phyloP scores from a whole-genome alignment of 2,888 invertebrate species.

The Diploptera punctata region DNA sequence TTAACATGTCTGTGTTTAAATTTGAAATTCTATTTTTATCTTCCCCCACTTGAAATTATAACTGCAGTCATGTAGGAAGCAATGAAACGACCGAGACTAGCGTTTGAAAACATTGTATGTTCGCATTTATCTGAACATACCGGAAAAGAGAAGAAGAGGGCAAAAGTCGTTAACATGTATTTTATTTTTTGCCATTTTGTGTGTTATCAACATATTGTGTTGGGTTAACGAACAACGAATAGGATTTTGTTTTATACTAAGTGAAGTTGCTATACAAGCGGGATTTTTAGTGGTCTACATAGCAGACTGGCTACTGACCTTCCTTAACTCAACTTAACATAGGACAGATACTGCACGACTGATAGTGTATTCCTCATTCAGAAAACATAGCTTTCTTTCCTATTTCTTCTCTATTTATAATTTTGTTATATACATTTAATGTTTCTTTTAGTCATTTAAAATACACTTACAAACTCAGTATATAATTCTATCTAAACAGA shows the following conservation, averaged over 20 bases:
- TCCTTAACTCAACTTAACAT: slow-evolving; percentile 13
- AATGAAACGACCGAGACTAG: too few species aligned
- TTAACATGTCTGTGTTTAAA: too few species aligned
- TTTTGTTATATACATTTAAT: too few species aligned
- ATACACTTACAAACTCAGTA: too few species aligned
- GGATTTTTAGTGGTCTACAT: slow-evolving; percentile 25
- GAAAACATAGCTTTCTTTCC: background rate
- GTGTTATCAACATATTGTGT: background rate
- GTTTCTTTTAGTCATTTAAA: too few species aligned
- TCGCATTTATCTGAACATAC: background rate
- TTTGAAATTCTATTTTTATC: too few species aligned
- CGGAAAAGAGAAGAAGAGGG: background rate
- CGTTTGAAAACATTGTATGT: background rate
- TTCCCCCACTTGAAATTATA: too few species aligned
- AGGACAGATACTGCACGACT: slow-evolving; percentile 17
- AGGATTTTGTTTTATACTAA: background rate
- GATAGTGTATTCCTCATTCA: background rate
- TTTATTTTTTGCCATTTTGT: background rate
- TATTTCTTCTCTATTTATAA: too few species aligned
- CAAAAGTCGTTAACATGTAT: background rate
- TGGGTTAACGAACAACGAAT: background rate
- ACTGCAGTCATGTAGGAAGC: too few species aligned
- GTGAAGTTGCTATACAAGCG: background rate
- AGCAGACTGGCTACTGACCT: slow-evolving; percentile 17
- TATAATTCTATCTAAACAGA: too few species aligned